A percentile compares a stretch with the other conserved stretches of the same genome.
These are phyloP conservation scores for Phrynosoma platyrhinos DNA, from an alignment of 2,113 vertebrate species.

Conservation along the genomic window DNA sequence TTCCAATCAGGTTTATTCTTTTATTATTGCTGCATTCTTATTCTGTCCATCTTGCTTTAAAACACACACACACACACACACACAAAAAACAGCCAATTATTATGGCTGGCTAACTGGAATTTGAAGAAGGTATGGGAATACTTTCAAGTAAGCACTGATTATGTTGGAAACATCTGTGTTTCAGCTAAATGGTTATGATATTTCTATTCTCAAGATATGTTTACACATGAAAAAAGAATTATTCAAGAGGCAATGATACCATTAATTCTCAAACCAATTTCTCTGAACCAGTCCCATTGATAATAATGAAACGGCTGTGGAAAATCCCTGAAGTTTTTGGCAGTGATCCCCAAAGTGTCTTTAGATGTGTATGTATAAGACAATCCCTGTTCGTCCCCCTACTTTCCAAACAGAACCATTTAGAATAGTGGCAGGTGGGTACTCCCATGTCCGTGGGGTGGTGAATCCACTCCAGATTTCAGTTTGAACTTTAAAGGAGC, in stretches of 20 bases:
- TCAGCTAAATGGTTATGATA: background rate
- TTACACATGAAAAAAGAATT: background rate
- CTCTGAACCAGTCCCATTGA: background rate
- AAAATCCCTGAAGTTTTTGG: background rate
- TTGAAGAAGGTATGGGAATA: background rate
- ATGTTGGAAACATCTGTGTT: background rate
- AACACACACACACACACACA: too few species aligned
- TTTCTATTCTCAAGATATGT: background rate
- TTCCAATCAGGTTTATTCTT: background rate
- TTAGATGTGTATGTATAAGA: background rate
- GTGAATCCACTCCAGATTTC: too few species aligned
- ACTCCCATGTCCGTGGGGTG: too few species aligned
- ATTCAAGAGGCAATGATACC: background rate
- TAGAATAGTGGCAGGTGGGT: background rate
- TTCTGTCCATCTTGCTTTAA: background rate
- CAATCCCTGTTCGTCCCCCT: background rate
- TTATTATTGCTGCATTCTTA: background rate
- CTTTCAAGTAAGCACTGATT: background rate
- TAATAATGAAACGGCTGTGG: background rate
- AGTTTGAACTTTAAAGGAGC: too few species aligned
- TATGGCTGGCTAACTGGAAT: background rate
- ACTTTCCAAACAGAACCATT: background rate
- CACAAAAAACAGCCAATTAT: background rate
- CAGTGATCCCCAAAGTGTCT: background rate
- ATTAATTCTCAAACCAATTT: background rate